Percentiles rank a stretch among this genome's conserved stretches.
Evolutionary conservation across 2,113 vertebrate genomes (phyloP).

Genomic region (Ellobius talpinus): DNA sequence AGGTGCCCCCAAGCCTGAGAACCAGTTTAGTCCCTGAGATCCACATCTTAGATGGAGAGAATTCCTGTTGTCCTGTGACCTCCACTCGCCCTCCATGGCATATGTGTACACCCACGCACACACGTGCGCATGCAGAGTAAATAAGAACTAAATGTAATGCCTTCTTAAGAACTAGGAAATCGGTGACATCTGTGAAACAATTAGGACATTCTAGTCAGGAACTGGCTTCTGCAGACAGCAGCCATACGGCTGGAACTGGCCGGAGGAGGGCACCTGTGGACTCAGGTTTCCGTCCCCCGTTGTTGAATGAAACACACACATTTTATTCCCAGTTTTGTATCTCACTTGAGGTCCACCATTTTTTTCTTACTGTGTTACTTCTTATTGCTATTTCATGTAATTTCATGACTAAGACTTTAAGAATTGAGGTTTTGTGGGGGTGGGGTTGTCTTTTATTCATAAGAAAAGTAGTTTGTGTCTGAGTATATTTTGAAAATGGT

Average conservation of each 20-base stretch:
- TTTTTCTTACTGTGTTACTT: background rate
- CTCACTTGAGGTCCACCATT: background rate
- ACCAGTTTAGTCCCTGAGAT: background rate
- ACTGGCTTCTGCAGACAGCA: background rate
- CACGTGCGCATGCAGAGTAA: background rate
- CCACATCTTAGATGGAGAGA: background rate
- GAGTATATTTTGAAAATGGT: background rate
- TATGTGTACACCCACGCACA: background rate
- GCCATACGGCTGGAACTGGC: background rate
- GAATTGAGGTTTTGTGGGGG: background rate
- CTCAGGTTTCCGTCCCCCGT: background rate
- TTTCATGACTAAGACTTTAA: slow-evolving; percentile 43
- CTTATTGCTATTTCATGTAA: slow-evolving; percentile 20
- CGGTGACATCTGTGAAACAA: background rate
- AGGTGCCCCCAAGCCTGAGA: background rate
- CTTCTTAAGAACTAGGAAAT: background rate
- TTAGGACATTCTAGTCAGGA: background rate
- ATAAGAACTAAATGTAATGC: background rate
- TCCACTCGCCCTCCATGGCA: background rate
- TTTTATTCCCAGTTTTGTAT: background rate
- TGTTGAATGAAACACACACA: background rate
- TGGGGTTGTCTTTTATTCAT: background rate
- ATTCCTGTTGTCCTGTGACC: background rate
- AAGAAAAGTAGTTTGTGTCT: slow-evolving; percentile 37
- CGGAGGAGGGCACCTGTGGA: background rate